These are phyloP conservation scores for Rhipidura dahli DNA, from an alignment of 2,113 vertebrate genomes.

Conservation along the genomic window DNA sequence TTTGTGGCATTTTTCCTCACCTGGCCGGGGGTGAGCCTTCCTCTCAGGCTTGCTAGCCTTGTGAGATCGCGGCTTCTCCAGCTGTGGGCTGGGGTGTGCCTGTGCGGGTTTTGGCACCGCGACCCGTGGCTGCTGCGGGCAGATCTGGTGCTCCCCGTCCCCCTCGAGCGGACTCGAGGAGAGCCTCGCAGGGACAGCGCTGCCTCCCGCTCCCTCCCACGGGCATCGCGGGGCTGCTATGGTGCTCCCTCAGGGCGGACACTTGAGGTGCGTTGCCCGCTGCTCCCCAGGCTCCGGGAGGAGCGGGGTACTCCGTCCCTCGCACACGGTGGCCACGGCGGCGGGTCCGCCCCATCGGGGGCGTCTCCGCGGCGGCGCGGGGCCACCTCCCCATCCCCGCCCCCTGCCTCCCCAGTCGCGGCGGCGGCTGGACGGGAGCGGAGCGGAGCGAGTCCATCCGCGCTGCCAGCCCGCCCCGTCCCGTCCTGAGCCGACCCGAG, in stretches of 20 bases:
- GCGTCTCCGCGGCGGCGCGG: slow-evolving; percentile 17
- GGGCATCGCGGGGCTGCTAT: rapidly evolving
- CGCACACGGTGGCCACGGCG: neutral
- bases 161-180: neutral
- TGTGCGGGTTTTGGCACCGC: rapidly evolving
- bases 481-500: neutral
- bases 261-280: rapidly evolving
- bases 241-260: rapidly evolving
- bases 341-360: slow-evolving; percentile 23
- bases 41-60: neutral
- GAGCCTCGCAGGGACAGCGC: neutral
- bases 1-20: neutral
- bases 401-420: slow-evolving; percentile 11
- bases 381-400: slow-evolving; percentile 31
- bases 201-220: neutral
- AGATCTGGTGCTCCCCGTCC: rapidly evolving
- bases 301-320: rapidly evolving
- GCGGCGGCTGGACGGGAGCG: neutral
- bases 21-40: neutral
- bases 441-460: neutral
- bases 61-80: neutral
- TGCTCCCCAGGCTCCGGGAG: no score
- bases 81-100: neutral
- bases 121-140: rapidly evolving
- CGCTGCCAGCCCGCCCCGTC: neutral